Base-by-base conservation (phyloP, 2,797 vertebrate species). In the Sebastolobus alascanus region DNA sequence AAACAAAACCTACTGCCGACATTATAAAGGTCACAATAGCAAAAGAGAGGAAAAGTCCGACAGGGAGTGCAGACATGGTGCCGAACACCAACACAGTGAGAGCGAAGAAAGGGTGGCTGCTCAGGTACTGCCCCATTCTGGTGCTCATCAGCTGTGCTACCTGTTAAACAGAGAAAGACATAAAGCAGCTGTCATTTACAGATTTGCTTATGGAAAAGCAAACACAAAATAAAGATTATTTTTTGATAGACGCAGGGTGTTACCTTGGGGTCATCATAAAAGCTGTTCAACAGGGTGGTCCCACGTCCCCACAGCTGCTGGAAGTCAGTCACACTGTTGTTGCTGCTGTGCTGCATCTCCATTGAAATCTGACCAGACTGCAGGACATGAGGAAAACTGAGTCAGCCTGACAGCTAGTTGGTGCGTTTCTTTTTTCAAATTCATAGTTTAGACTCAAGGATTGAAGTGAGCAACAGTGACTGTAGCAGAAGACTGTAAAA, bases 21-120 rank as follows among this genome's bases (percentile, higher is more conserved):
- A 92, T 78, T 1, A 80, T 8, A 7, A 67, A 1, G 37, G 92
- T 93, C 29, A 91, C 77, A 2, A 92, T 52, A 6, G 91, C 87
- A 56, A 93, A 94, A 8, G 56, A 35, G 35, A 93, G 65, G 86
- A 94, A 94, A 9, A 94, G n/a, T 7, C 89, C 93, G 3, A 91
- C 75, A 6, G 93, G 93, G 12, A 94, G 22, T 0, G 74, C 82
- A 20, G 90, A 82, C 84, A 88, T 78, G 70, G 25, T 52, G 3
- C 69, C n/a, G 64, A 94, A 94, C 61, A 93, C 6, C 56, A 94
- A 1, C 55, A 74, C 55, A 0, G 88, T 10, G 25, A 91, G 80
- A 7, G 91, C 91, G 0, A 89, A 4, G 77, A 87, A 58, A 1
- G 93, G 92, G 46, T 87, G 91, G 43, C 67, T 67, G 73, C 80